A percentile compares a stretch with the other conserved stretches of the same genome.
Conservation (phyloP, 1,140 invertebrate species). For the Eurosta solidaginis region DNA sequence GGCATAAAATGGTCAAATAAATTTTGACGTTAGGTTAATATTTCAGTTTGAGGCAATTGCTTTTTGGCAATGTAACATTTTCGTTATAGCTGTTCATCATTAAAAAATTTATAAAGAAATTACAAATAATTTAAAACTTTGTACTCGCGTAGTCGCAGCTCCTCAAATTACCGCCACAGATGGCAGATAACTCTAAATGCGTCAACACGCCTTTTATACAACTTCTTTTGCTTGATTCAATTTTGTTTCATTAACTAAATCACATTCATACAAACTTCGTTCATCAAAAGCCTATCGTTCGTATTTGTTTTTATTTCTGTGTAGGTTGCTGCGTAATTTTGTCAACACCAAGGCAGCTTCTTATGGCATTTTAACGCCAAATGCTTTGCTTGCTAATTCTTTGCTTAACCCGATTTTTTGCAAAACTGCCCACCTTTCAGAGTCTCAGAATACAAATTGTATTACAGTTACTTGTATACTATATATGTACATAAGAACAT, state of each 20-base stretch:
- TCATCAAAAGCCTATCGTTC: no score
- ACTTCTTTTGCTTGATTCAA: not conserved
- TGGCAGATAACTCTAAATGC: constrained; percentile 7
- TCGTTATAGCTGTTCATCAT: no score
- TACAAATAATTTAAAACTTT: not conserved
- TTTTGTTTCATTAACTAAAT: not conserved
- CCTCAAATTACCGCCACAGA: constrained; percentile 5
- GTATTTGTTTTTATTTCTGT: not conserved
- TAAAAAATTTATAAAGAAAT: not conserved
- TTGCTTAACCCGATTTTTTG: not conserved
- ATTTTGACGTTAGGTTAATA: no score
- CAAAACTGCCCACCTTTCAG: no score
- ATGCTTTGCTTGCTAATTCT: not conserved
- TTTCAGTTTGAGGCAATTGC: no score
- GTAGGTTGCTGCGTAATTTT: constrained; percentile 21
- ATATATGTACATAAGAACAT: no score
- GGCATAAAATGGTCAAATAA: not conserved
- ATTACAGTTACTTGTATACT: not conserved
- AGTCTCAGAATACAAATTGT: not conserved
- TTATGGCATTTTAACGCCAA: no score
- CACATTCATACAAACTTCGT: no score
- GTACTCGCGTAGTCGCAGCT: not conserved
- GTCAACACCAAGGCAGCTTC: not conserved
- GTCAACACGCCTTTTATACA: constrained; percentile 14
- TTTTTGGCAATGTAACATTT: no score